Percentiles rank a stretch among this genome's conserved stretches.
Evolutionary conservation across 1,140 invertebrate species (phyloP).

Genomic region (Belonocnema kinseyi): DNA sequence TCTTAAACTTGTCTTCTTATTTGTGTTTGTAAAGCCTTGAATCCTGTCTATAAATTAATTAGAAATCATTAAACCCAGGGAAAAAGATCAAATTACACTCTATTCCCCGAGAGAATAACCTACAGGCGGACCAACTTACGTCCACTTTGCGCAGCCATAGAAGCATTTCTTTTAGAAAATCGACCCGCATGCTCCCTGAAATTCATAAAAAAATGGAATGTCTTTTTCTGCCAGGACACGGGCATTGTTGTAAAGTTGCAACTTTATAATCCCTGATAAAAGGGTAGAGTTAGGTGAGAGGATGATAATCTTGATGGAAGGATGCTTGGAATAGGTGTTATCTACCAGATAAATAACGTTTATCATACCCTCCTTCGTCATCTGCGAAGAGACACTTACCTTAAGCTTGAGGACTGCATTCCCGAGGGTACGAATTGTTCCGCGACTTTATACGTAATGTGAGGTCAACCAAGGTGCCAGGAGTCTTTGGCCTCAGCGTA

Average conservation of each 20-base stretch:
- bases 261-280: background rate
- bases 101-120: too few relatives aligned
- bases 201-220: too few relatives aligned
- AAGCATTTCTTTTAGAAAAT: too few relatives aligned
- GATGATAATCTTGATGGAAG: constrained; percentile 12
- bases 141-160: too few relatives aligned
- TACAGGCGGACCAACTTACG: too few relatives aligned
- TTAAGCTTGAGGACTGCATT: constrained; percentile 8
- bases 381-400: constrained; percentile 20
- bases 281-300: background rate
- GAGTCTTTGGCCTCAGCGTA: constrained; percentile 54
- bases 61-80: background rate
- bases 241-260: constrained; percentile 3
- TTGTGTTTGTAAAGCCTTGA: background rate
- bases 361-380: background rate
- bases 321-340: constrained; percentile 11
- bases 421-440: constrained; percentile 31
- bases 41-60: constrained; percentile 2
- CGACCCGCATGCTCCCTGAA: too few relatives aligned
- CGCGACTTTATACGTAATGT: constrained; percentile 33
- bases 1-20: background rate
- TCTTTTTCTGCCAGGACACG: too few relatives aligned
- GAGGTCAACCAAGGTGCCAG: constrained; percentile 41
- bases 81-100: background rate
- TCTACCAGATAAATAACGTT: background rate